Conservation (phyloP, 2,797 vertebrate species). For the Enteromius viviparus region DNA sequence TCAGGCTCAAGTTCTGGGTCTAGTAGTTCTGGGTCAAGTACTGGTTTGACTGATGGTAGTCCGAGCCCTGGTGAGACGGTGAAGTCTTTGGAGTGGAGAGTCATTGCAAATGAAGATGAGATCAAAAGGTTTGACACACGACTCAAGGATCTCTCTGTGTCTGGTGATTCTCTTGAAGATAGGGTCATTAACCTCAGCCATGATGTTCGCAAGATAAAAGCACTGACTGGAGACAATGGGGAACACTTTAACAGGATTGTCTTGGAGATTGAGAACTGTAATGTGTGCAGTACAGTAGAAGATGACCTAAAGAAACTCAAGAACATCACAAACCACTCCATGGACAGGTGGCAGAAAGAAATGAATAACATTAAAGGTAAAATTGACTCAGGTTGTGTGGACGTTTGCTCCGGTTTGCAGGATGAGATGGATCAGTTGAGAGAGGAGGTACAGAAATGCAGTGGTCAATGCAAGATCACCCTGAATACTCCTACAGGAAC, state of each 20-base stretch:
- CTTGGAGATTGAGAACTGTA: constrained; percentile 74
- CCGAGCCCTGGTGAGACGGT: constrained; percentile 67
- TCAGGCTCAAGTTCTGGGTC: constrained; percentile 34
- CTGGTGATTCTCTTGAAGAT: constrained; percentile 76
- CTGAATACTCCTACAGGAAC: constrained; percentile 55
- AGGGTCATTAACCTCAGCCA: constrained; percentile 78
- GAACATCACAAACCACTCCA: constrained; percentile 76
- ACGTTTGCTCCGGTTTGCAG: constrained; percentile 72
- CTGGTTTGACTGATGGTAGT: constrained; percentile 49
- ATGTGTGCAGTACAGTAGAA: constrained; percentile 71
- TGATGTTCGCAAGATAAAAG: constrained; percentile 76
- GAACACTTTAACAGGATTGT: constrained; percentile 81
- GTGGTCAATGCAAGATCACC: constrained; percentile 63
- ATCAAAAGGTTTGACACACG: constrained; percentile 77
- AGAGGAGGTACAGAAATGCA: constrained; percentile 73
- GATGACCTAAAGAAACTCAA: constrained; percentile 73
- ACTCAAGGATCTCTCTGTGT: constrained; percentile 79
- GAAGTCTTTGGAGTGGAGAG: constrained; percentile 82
- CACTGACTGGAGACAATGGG: constrained; percentile 71
- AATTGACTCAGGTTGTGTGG: constrained; percentile 69
- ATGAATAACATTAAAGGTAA: constrained; percentile 65
- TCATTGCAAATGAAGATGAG: constrained; percentile 80
- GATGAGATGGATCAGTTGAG: constrained; percentile 71
- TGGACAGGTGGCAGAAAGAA: constrained; percentile 73
- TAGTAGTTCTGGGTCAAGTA: constrained; percentile 31